A percentile compares a stretch with the other conserved stretches of the same genome.
Conservation (phyloP, 2,113 vertebrate species). For the Atherinomorus stipes region DNA sequence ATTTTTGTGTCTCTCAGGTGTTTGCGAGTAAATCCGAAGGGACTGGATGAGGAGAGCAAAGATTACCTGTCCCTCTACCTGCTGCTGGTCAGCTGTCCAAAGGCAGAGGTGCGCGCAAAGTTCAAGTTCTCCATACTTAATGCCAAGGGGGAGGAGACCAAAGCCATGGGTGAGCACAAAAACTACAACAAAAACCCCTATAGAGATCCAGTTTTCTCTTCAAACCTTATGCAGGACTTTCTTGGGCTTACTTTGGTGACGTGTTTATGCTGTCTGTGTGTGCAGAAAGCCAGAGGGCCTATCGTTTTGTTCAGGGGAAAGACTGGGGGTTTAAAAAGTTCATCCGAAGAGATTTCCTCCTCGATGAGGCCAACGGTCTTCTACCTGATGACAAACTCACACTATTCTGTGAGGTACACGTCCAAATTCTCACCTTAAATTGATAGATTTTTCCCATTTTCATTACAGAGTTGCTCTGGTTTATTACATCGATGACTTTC, state of each 20-base stretch:
- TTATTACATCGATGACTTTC: neutral
- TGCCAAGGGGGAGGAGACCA: conserved; percentile 98
- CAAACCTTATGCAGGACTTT: neutral
- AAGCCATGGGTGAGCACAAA: conserved; percentile 91
- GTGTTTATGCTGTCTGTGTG: conserved; percentile 7
- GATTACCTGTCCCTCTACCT: conserved; percentile 97
- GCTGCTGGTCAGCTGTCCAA: conserved; percentile 97
- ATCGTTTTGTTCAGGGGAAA: conserved; percentile 85
- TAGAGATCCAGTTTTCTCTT: neutral
- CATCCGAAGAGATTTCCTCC: conserved; percentile 83
- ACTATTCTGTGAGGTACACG: conserved; percentile 82
- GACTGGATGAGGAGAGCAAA: conserved; percentile 98
- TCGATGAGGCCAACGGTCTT: conserved; percentile 84
- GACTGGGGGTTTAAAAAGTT: conserved; percentile 86
- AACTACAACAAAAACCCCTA: neutral
- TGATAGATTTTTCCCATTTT: neutral
- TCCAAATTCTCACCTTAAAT: neutral
- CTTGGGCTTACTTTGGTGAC: neutral
- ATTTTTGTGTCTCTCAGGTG: conserved; percentile 83
- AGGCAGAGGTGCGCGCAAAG: conserved; percentile 97
- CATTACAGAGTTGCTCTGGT: neutral
- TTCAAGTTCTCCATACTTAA: conserved; percentile 99
- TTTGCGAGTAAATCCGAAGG: conserved; percentile 97
- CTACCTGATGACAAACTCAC: conserved; percentile 85
- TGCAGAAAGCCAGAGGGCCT: conserved; percentile 84